phyloP scores from a whole-genome alignment of 2,888 invertebrate species.

The Sinodicranocentrus sp. region DNA sequence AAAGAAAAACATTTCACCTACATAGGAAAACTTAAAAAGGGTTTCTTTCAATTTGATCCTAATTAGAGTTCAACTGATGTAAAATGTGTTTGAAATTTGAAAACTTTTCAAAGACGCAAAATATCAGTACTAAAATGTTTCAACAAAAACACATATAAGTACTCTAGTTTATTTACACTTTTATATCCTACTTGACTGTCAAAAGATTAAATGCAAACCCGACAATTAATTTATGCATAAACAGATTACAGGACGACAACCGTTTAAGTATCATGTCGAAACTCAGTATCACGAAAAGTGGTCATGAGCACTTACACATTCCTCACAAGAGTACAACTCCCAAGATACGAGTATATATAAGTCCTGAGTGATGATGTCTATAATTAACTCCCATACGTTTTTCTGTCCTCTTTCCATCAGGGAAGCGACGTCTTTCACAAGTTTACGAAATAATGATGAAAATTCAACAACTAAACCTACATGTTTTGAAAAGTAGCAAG shows the following conservation, averaged over 20 bases:
- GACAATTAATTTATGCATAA: not conserved
- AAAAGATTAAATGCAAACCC: not conserved
- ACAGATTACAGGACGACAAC: not conserved
- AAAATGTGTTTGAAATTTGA: no score
- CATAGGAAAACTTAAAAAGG: no score
- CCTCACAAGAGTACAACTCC: not conserved
- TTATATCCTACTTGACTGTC: no score
- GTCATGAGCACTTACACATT: not conserved
- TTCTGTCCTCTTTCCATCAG: not conserved
- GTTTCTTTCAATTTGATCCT: no score
- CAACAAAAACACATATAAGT: no score
- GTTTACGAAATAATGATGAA: not conserved
- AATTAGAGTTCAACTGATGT: no score
- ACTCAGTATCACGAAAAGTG: not conserved
- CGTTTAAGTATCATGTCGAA: not conserved
- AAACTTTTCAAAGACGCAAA: no score
- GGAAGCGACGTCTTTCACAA: not conserved
- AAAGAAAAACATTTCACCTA: no score
- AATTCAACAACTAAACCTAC: not conserved
- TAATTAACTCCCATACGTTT: slow-evolving; percentile 24
- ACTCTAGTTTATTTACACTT: no score
- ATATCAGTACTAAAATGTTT: no score
- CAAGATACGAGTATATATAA: not conserved
- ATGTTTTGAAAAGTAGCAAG: not conserved
- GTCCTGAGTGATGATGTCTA: slow-evolving; percentile 10